A percentile compares a stretch with the other conserved stretches of the same genome.
phyloP scores from a whole-genome alignment of 2,888 invertebrate species.

The Polia nebulosa region DNA sequence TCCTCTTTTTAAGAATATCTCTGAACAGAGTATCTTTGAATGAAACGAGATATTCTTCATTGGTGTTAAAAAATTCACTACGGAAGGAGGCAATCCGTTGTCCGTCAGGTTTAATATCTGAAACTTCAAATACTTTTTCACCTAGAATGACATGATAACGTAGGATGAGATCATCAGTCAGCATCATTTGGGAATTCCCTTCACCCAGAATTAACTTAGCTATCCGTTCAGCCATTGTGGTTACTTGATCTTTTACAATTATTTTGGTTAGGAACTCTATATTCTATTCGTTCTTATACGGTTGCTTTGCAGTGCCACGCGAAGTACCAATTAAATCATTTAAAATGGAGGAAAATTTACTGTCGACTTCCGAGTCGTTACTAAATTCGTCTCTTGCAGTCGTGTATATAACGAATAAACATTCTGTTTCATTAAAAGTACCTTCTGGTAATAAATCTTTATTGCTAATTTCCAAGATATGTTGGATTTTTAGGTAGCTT shows the following conservation, averaged over 20 bases:
- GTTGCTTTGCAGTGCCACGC: slow-evolving; percentile 10
- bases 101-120: slow-evolving; percentile 19
- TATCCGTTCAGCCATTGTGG: slow-evolving; percentile 29
- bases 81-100: background rate
- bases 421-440: slow-evolving; percentile 4
- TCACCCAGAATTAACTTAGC: background rate
- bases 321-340: slow-evolving; percentile 45
- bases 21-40: slow-evolving; percentile 32
- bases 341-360: background rate
- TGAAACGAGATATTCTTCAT: slow-evolving; percentile 23
- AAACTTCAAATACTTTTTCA: slow-evolving; percentile 32
- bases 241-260: slow-evolving; percentile 29
- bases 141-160: slow-evolving; percentile 51
- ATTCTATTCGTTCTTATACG: slow-evolving; percentile 11
- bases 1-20: slow-evolving; percentile 17
- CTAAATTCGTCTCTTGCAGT: slow-evolving; percentile 33
- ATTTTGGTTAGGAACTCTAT: slow-evolving; percentile 24
- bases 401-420: slow-evolving; percentile 48
- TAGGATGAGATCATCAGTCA: slow-evolving; percentile 33
- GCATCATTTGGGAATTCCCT: slow-evolving; percentile 18
- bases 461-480: slow-evolving; percentile 20
- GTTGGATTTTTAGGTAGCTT: slow-evolving; percentile 46
- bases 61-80: slow-evolving; percentile 28
- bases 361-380: background rate
- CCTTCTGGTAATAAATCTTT: slow-evolving; percentile 23